Conservation (phyloP, 2,888 invertebrate genomes). For the Drosophila kokeensis region DNA sequence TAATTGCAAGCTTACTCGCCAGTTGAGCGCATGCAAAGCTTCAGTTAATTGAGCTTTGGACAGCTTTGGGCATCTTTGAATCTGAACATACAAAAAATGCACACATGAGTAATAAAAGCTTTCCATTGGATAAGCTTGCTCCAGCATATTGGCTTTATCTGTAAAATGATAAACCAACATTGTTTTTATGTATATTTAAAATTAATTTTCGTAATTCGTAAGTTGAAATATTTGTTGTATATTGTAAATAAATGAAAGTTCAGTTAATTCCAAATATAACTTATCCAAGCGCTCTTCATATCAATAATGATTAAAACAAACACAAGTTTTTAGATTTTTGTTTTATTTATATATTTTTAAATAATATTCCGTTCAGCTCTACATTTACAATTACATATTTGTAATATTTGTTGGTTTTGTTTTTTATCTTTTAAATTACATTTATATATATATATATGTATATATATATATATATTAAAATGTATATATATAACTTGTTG, state of each 20-base stretch:
- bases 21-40: neutral
- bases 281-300: neutral
- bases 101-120: neutral
- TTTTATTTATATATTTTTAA: slow-evolving; percentile 78
- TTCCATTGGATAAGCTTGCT: neutral
- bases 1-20: slow-evolving; percentile 9
- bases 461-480: slow-evolving; percentile 69
- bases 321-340: slow-evolving; percentile 49
- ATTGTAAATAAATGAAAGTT: neutral
- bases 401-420: slow-evolving; percentile 63
- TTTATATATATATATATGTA: slow-evolving; percentile 37
- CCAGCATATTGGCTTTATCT: neutral
- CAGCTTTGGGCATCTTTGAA: neutral
- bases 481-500: slow-evolving; percentile 73
- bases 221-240: neutral
- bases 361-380: slow-evolving; percentile 77
- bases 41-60: neutral
- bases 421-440: slow-evolving; percentile 64
- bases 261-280: neutral
- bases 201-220: neutral
- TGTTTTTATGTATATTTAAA: neutral
- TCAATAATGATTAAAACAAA: neutral
- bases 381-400: slow-evolving; percentile 82
- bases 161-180: neutral
- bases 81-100: no score